Percentiles rank a stretch among this genome's conserved stretches.
Evolutionary conservation across 2,888 invertebrate genomes (phyloP).

Genomic region (Sericinus montela): DNA sequence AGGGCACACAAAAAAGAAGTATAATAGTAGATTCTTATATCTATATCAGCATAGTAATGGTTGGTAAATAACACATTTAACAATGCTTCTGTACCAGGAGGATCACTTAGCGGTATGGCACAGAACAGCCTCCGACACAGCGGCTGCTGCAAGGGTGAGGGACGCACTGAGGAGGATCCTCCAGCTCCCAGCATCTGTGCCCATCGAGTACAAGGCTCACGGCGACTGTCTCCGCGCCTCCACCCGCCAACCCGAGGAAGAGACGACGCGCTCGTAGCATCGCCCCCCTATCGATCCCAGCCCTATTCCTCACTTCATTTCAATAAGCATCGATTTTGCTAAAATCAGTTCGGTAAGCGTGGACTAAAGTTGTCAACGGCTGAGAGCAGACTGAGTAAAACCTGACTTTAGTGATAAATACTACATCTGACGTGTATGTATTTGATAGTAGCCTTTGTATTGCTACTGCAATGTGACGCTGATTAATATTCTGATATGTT

Average conservation of each 20-base stretch:
- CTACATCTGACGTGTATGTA: too few relatives aligned
- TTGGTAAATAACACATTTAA: too few relatives aligned
- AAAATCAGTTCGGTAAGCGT: not conserved
- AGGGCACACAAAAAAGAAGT: too few relatives aligned
- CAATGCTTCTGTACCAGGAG: conserved; percentile 82
- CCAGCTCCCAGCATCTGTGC: conserved; percentile 94
- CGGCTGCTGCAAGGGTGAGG: conserved; percentile 93
- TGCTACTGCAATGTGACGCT: too few relatives aligned
- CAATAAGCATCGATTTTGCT: not conserved
- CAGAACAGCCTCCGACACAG: conserved; percentile 93
- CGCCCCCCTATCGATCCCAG: conserved; percentile 17
- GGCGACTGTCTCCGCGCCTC: conserved; percentile 47
- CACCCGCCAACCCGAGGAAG: conserved; percentile 17
- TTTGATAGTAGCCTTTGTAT: too few relatives aligned
- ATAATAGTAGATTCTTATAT: too few relatives aligned
- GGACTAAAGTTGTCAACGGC: not conserved
- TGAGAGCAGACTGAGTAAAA: not conserved
- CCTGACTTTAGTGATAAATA: too few relatives aligned
- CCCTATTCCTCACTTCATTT: conserved; percentile 23
- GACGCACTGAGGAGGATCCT: conserved; percentile 97
- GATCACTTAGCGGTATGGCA: conserved; percentile 99
- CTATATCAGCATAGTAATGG: too few relatives aligned
- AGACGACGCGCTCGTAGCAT: conserved; percentile 19
- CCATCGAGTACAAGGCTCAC: conserved; percentile 93
- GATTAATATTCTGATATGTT: too few relatives aligned